These are phyloP conservation scores for Acleris laterana DNA, from an alignment of 2,888 invertebrate species.

Conservation along the genomic window DNA sequence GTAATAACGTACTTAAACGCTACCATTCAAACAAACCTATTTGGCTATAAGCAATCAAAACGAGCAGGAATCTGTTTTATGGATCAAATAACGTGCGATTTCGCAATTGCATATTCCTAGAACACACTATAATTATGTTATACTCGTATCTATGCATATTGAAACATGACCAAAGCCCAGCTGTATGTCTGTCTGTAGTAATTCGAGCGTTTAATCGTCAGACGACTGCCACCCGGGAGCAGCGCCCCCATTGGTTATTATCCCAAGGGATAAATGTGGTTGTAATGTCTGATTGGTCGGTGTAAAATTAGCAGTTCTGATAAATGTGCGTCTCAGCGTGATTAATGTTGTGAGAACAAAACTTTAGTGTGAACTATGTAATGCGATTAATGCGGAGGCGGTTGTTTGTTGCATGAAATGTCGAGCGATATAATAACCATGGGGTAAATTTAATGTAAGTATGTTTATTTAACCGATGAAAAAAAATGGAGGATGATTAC, in stretches of 20 bases:
- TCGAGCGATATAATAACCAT: too few species aligned
- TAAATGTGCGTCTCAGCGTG: constrained; percentile 20
- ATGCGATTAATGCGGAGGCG: neutral
- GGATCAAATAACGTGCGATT: neutral
- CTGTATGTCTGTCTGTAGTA: constrained; percentile 61
- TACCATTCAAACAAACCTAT: too few species aligned
- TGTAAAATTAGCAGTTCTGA: constrained; percentile 28
- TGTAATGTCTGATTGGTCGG: constrained; percentile 32
- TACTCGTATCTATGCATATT: constrained; percentile 46
- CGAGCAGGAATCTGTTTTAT: neutral
- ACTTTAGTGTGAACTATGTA: constrained; percentile 4
- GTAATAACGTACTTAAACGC: too few species aligned
- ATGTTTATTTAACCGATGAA: too few species aligned
- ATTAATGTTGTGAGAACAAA: constrained; percentile 26
- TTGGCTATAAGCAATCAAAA: too few species aligned
- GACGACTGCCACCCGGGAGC: constrained; percentile 47
- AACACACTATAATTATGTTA: neutral
- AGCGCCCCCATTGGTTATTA: constrained; percentile 22
- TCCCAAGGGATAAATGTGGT: constrained; percentile 31
- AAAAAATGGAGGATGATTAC: too few species aligned
- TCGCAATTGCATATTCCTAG: neutral
- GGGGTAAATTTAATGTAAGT: too few species aligned
- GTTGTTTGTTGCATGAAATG: neutral
- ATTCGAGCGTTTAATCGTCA: constrained; percentile 65
- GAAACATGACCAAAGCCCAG: constrained; percentile 70